Conservation (phyloP, 2,888 invertebrate genomes). For the Gortyna flavago region DNA sequence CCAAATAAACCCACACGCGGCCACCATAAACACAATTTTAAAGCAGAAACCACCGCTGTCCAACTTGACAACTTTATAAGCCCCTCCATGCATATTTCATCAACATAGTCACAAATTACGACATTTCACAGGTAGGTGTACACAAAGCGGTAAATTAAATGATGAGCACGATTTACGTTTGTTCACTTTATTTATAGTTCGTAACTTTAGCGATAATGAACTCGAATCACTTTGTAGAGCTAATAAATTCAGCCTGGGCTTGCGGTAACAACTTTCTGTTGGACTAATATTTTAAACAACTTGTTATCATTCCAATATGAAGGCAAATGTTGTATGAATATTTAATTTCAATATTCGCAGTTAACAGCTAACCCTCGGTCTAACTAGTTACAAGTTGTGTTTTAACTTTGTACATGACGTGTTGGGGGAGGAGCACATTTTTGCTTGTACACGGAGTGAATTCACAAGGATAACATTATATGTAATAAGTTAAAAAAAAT, state of each 20-base stretch:
- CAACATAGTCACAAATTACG: constrained; percentile 19
- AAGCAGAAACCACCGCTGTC: not conserved
- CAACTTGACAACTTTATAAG: constrained; percentile 1
- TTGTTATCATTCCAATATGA: constrained; percentile 49
- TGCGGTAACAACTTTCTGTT: constrained; percentile 54
- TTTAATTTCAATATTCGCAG: constrained; percentile 39
- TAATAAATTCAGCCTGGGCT: constrained; percentile 60
- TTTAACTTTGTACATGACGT: constrained; percentile 20
- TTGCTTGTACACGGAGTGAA: too few relatives aligned
- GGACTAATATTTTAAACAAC: constrained; percentile 57
- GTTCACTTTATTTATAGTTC: constrained; percentile 62
- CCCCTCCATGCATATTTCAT: constrained; percentile 18
- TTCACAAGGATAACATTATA: too few relatives aligned
- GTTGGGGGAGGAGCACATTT: too few relatives aligned
- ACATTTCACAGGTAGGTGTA: constrained; percentile 14
- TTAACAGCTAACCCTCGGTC: constrained; percentile 6
- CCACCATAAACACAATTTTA: not conserved
- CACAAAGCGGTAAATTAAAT: constrained; percentile 46
- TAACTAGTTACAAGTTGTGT: constrained; percentile 19
- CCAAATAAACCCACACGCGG: not conserved
- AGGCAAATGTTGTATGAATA: constrained; percentile 40
- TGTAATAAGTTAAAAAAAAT: too few relatives aligned
- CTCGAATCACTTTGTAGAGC: constrained; percentile 62
- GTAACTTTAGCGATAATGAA: constrained; percentile 65
- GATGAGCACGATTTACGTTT: constrained; percentile 56